Evolutionary conservation across 2,888 invertebrate species (phyloP).

Genomic region (Hypena proboscidalis): DNA sequence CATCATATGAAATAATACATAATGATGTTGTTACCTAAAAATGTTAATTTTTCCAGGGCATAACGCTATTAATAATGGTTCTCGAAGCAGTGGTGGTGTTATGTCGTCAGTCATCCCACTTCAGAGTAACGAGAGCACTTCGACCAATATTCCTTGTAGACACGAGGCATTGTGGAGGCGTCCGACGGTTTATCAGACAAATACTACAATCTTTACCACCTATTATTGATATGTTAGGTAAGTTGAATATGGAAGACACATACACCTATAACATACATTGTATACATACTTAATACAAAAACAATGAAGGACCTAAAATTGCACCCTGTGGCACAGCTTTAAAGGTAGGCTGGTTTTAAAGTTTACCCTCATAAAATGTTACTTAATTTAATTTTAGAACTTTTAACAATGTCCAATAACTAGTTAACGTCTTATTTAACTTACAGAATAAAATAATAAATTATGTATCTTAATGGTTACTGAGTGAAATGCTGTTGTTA

Average conservation of each 20-base stretch:
- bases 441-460: too few species aligned
- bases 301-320: not conserved
- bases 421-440: too few species aligned
- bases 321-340: not conserved
- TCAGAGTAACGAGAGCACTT: constrained; percentile 93
- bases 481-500: not conserved
- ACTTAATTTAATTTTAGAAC: not conserved
- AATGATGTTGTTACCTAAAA: too few species aligned
- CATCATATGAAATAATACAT: too few species aligned
- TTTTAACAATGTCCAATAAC: too few species aligned
- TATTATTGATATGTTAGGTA: constrained; percentile 94
- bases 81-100: constrained; percentile 92
- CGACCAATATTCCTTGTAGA: constrained; percentile 96
- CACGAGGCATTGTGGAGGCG: constrained; percentile 93
- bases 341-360: too few species aligned
- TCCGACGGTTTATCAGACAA: constrained; percentile 90
- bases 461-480: too few species aligned
- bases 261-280: too few species aligned
- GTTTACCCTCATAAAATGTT: not conserved
- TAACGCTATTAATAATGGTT: constrained; percentile 92
- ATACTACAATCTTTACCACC: constrained; percentile 94
- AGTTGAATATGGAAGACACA: constrained; percentile 24
- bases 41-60: constrained; percentile 80
- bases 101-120: constrained; percentile 92
- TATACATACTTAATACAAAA: too few species aligned